Base-by-base conservation (phyloP, 2,888 invertebrate species). In the Himalopsyche tibetana region DNA sequence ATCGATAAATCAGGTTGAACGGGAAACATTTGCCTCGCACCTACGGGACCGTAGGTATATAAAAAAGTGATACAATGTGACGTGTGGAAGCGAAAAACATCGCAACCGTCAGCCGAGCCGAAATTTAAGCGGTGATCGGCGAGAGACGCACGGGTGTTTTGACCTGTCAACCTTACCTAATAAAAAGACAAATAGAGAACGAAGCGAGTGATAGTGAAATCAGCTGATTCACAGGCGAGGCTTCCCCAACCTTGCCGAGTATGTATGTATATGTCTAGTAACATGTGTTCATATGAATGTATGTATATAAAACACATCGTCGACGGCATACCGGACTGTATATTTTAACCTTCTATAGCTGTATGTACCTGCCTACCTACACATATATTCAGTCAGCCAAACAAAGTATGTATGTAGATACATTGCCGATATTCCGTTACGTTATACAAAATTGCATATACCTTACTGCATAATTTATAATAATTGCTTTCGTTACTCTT, bases 151-250 rank as follows among this genome's bases (percentile, higher is more conserved):
- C 56, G 84, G 42, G 84, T 84, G 80, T 84, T 63, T 55, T 82
- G 84, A 84, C 84, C 81, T 69, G 84, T 85, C 85, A 85, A 55
- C 85, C 83, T 79, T 28, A 81, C 84, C 79, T 82, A 86, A 84
- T 84, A 86, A 86, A 86, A 87, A 87, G 86, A 87, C 84, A 87
- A 87, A 86, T 84, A 87, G 87, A 87, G 69, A 84, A 55, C 84
- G 63, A 55, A 42, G 45, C 63, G 36, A 81, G 82, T 80, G 88
- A 85, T 85, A 87, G 88, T 87, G 85, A 85, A 87, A 87, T 86
- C 87, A 82, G 85, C 88, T 86, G 85, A 83, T 85, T 86, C 88
- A 85, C 86, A 82, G 84, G 55, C 84, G 88, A 56, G 88, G 85
- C 40, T 86, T 88, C 86, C 88, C 88, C 88, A 85, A 88, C 88